Evolutionary conservation across 2,888 invertebrate species (phyloP), one percentile per base, ranked within the genome.

Genomic region (Apotomis capreana): DNA sequence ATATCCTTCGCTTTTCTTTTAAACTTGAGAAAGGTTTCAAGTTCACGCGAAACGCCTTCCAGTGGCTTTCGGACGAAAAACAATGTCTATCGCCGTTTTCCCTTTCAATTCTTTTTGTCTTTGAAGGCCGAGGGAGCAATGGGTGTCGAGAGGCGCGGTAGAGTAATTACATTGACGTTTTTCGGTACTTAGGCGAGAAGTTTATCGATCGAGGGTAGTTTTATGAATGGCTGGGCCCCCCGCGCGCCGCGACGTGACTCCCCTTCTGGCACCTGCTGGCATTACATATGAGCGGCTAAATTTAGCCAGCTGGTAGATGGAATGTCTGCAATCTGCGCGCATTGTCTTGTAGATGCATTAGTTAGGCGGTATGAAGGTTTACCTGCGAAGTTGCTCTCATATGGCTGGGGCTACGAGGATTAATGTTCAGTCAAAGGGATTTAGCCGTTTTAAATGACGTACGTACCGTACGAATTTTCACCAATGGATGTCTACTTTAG

Each of bases 121-220:
- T 69, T 74, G 40, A 52, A 69, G 62, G 15, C 61, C 54, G 68
- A 74, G 72, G 73, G 75, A 74, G 75, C 79, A 79, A 78, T 83
- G 84, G 74, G 74, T 54, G 51, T 13, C 15, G 51, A 51, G 60
- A 65, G 58, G 52, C 26, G 61, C 54, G 67, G 69, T 76, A 79
- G 75, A 79, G 76, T 82, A 77, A 80, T 79, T 78, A 75, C 73
- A 74, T 73, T 76, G 78, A 77, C 77, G 78, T 76, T 77, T 80
- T 76, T 62, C 73, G 79, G 78, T 83, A 81, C 79, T 44, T 51
- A 61, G 57, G 83, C 80, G 83, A 81, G 83, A 82, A 82, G 83
- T 82, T 84, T 91, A 92, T 92, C 89, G 92, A 92, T 91, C 91
- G 84, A 75, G 77, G 83, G 86, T 83, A 87, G 87, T 90, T 90